A percentile compares a stretch with the other conserved stretches of the same genome.
These are phyloP conservation scores for Ectemnius cavifrons DNA, from an alignment of 2,888 invertebrate genomes.

Conservation along the genomic window DNA sequence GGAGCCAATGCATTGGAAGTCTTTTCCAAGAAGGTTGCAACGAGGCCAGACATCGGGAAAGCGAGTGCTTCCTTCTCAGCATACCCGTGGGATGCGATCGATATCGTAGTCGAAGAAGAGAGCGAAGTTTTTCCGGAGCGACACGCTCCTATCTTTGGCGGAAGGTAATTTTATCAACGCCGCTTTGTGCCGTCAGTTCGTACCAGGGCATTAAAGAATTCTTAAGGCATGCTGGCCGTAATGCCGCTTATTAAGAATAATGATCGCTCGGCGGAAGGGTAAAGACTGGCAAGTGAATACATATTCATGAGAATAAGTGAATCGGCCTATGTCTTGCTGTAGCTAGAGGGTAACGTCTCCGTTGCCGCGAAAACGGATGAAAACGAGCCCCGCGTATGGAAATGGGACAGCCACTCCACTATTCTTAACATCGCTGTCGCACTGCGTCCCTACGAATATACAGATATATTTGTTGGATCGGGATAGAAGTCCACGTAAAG, in stretches of 20 bases:
- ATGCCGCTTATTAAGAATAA: conserved; percentile 71
- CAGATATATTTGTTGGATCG: conserved; percentile 4
- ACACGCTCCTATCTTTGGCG: conserved; percentile 20
- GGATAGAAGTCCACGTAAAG: no score
- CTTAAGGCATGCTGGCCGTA: conserved; percentile 39
- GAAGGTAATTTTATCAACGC: conserved; percentile 48
- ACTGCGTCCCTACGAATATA: conserved; percentile 28
- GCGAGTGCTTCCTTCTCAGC: no score
- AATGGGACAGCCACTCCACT: conserved; percentile 9
- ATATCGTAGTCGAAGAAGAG: neutral
- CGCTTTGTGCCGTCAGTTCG: conserved; percentile 44
- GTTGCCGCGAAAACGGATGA: conserved; percentile 1
- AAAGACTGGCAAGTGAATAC: conserved; percentile 60
- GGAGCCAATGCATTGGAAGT: no score
- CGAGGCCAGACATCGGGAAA: no score
- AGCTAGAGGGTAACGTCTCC: conserved; percentile 5
- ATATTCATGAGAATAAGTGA: conserved; percentile 73
- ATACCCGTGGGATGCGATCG: neutral
- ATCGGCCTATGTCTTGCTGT: conserved; percentile 66
- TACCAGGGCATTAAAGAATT: conserved; percentile 52
- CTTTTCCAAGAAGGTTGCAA: no score
- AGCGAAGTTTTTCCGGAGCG: neutral
- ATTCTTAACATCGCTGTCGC: conserved; percentile 5
- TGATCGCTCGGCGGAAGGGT: conserved; percentile 64
- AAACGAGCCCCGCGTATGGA: neutral